Conservation (phyloP, 2,888 invertebrate species). For the Gari tellinella region DNA sequence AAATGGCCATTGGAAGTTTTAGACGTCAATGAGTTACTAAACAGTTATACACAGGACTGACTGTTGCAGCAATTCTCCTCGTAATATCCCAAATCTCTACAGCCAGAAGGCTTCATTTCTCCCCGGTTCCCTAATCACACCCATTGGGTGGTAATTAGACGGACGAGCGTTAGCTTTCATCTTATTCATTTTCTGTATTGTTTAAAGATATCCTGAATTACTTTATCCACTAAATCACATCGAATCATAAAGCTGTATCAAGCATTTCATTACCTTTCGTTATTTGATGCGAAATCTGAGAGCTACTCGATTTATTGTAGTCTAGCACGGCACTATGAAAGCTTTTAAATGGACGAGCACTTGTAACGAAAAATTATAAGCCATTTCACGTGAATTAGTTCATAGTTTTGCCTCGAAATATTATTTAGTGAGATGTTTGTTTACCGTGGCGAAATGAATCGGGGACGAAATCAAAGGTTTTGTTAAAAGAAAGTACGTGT, state of each 20-base stretch:
- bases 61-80: too few species aligned
- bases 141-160: background rate
- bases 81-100: too few species aligned
- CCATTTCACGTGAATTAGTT: constrained; percentile 47
- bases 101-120: too few species aligned
- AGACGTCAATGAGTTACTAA: too few species aligned
- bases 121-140: background rate
- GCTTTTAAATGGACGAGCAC: constrained; percentile 38
- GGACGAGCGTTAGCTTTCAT: constrained; percentile 7
- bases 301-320: constrained; percentile 37
- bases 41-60: too few species aligned
- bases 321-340: constrained; percentile 46
- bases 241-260: constrained; percentile 44
- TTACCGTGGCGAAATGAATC: constrained; percentile 15
- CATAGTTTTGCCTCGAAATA: constrained; percentile 38
- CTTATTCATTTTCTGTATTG: constrained; percentile 10
- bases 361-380: constrained; percentile 49
- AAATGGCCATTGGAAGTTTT: too few species aligned
- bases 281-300: constrained; percentile 34
- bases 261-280: constrained; percentile 50
- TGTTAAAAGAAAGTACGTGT: constrained; percentile 6
- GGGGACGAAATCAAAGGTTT: constrained; percentile 25
- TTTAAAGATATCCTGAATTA: constrained; percentile 31
- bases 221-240: constrained; percentile 42
- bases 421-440: constrained; percentile 29